Conservation (phyloP, 2,888 invertebrate species). For the Pollenia labialis region DNA sequence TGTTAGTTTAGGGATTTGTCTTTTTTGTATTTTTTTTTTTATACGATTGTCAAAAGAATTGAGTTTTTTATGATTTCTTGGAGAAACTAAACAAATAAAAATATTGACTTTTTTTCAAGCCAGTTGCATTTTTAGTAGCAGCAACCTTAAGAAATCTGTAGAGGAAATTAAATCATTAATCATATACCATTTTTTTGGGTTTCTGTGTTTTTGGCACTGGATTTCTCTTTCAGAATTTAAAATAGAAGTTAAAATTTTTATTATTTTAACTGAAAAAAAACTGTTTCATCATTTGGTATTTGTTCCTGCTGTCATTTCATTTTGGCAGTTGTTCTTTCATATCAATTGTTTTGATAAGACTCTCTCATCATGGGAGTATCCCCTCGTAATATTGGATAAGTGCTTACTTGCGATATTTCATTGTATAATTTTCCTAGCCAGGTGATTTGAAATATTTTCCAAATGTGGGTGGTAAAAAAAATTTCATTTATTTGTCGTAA, state of each 20-base stretch:
- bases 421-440: slow-evolving; percentile 16
- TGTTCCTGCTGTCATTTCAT: neutral
- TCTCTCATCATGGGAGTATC: slow-evolving; percentile 31
- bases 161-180: slow-evolving; percentile 59
- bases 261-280: slow-evolving; percentile 23
- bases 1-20: slow-evolving; percentile 47
- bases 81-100: slow-evolving; percentile 39
- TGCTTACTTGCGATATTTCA: slow-evolving; percentile 54
- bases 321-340: slow-evolving; percentile 40
- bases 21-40: slow-evolving; percentile 35
- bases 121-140: slow-evolving; percentile 50
- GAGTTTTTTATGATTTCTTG: slow-evolving; percentile 34
- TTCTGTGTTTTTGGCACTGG: slow-evolving; percentile 5
- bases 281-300: slow-evolving; percentile 46
- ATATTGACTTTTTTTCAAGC: slow-evolving; percentile 37
- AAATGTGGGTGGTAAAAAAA: slow-evolving; percentile 13
- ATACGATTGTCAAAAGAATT: slow-evolving; percentile 42
- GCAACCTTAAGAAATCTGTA: slow-evolving; percentile 24
- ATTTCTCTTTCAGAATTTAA: slow-evolving; percentile 23
- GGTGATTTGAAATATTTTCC: slow-evolving; percentile 23
- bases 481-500: neutral
- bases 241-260: slow-evolving; percentile 33
- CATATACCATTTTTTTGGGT: slow-evolving; percentile 38
- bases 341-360: slow-evolving; percentile 35
- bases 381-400: slow-evolving; percentile 54